Conservation (phyloP, 2,888 invertebrate genomes). For the Andrena praecox region DNA sequence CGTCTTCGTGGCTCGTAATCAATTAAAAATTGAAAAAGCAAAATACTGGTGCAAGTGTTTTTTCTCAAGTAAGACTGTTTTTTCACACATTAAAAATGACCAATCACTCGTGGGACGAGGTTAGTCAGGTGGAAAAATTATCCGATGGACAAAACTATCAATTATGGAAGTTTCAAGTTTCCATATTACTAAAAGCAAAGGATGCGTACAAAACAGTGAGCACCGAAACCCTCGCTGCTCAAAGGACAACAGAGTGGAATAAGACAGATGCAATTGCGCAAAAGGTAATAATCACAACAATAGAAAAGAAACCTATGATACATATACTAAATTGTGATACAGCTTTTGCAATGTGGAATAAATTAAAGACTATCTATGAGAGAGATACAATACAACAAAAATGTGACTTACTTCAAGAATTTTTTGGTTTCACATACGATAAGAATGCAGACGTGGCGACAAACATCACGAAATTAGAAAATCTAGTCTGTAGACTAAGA, state of each 20-base stretch:
- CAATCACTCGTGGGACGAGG: not conserved
- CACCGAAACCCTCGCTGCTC: not conserved
- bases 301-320: not conserved
- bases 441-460: not conserved
- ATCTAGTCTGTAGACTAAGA: not conserved
- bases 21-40: not conserved
- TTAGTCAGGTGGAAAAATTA: not conserved
- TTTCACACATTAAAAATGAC: not conserved
- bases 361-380: not conserved
- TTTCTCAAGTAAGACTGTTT: not conserved
- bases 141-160: not conserved
- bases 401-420: conserved; percentile 6
- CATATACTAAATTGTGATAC: not conserved
- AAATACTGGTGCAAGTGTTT: not conserved
- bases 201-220: not conserved
- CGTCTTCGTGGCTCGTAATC: not conserved
- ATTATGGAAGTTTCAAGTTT: conserved; percentile 1
- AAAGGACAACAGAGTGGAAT: not conserved
- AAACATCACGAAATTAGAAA: not conserved
- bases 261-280: conserved; percentile 7
- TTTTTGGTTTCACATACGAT: not conserved
- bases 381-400: not conserved
- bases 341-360: conserved; percentile 3
- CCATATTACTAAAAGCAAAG: not conserved
- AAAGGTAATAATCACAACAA: not conserved